Base-by-base conservation (phyloP, 2,888 invertebrate genomes). In the Craniophora ligustri region DNA sequence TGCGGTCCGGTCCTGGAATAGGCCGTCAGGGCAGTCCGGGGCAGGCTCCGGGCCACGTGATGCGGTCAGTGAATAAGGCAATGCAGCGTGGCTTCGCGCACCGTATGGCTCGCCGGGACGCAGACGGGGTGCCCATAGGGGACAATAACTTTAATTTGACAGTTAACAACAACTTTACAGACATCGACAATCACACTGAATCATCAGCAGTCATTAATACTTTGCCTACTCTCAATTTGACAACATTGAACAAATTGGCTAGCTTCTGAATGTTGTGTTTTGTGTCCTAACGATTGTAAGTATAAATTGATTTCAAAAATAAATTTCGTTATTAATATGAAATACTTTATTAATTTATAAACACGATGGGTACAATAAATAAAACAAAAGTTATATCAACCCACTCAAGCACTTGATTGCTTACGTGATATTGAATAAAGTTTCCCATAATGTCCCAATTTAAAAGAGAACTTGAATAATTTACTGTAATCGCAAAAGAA, bases 51-150 rank as follows among this genome's bases (percentile, higher is more conserved):
- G 5, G 5, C 5, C 60, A 70, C 30, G 78, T 83, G 23, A 69
- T 89, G 82, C 77, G 85, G 0, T 85, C 88, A 1, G 53, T 88
- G 0, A 83, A 85, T 55, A 81, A 75, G 48, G 85, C 81, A 0
- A 65, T 85, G 21, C 71, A 77, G 26, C 75, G 85, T 4, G 84
- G 86, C 2, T 82, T 87, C 31, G 80, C 82, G 0, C 87, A 85
- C 28, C 74, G 84, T 0, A 21, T 86, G 14, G 51, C 79, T 3
- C 78, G 85, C 2, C 79, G 88, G 2, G 82, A 86, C 5, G 74
- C 74, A 2, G 79, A 79, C 16, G 49, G n/a, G n/a, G n/a, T 23
- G 1, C 71, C 68, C 1, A 67, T 67, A 16, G 53, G 64, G 2
- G 56, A 62, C 5, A 81, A 79, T 42, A 76, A 76, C 41, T 81